A percentile compares a stretch with the other conserved stretches of the same genome.
phyloP scores from a whole-genome alignment of 1,140 invertebrate species.

The Mactra quadrangularis region DNA sequence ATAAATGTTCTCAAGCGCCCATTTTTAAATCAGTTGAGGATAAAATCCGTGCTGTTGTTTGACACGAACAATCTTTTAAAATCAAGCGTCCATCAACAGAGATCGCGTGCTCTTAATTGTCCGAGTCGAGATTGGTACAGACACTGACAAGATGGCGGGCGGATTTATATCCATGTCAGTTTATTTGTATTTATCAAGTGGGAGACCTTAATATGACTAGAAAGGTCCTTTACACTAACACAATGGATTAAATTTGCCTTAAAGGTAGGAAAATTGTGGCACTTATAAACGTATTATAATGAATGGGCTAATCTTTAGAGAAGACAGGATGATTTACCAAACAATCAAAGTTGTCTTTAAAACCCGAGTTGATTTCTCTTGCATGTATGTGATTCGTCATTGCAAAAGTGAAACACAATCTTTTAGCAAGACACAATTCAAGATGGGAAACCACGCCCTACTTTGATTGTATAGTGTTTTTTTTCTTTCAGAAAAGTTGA shows the following conservation, averaged over 20 bases:
- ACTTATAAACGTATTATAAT: too few species aligned
- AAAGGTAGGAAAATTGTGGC: neutral
- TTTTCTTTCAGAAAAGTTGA: too few species aligned
- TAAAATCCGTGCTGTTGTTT: conserved; percentile 15
- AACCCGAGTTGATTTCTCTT: too few species aligned
- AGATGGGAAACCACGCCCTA: too few species aligned
- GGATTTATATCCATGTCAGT: neutral
- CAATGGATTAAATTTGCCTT: neutral
- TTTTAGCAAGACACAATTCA: neutral
- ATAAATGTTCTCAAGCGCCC: conserved; percentile 4
- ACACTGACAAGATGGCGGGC: neutral
- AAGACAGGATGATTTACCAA: too few species aligned
- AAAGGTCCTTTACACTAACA: neutral
- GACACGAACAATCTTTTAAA: conserved; percentile 32
- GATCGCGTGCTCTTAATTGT: neutral
- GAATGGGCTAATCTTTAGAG: too few species aligned
- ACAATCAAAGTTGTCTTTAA: too few species aligned
- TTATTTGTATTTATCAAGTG: neutral
- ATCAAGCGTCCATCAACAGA: conserved; percentile 21
- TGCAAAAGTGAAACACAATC: neutral
- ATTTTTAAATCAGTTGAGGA: conserved; percentile 1
- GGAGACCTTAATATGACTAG: neutral
- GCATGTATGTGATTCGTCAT: too few species aligned
- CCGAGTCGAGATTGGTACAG: conserved; percentile 30
- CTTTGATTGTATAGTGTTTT: too few species aligned